Conservation (phyloP, 2,888 invertebrate genomes). For the Lasioglossum villosulum region DNA sequence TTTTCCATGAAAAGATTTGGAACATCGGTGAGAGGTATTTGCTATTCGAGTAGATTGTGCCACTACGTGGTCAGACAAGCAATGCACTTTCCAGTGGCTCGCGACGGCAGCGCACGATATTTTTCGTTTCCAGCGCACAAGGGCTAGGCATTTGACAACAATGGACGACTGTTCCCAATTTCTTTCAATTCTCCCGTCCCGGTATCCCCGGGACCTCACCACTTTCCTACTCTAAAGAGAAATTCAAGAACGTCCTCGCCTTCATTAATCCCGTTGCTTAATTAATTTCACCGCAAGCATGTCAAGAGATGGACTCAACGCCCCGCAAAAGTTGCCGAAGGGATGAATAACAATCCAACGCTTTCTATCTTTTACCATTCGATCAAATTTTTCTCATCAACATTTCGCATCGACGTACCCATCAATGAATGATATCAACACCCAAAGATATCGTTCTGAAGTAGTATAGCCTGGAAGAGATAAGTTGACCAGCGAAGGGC, state of each 20-base stretch:
- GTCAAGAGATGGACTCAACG: constrained; percentile 51
- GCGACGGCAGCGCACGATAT: background rate
- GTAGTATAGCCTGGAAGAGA: background rate
- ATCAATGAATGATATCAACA: fast-evolving
- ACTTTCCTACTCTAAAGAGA: constrained; percentile 1
- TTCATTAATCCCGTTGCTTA: constrained; percentile 55
- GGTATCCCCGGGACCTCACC: background rate
- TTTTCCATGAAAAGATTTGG: background rate
- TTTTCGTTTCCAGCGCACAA: background rate
- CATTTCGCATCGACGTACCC: background rate
- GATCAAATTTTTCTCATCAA: background rate
- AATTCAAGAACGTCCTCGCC: constrained; percentile 44
- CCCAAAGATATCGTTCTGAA: background rate
- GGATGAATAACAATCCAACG: background rate
- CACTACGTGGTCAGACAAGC: background rate
- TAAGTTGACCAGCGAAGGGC: background rate
- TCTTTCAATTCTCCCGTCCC: constrained; percentile 14
- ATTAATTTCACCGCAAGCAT: constrained; percentile 54
- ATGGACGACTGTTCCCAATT: constrained; percentile 14
- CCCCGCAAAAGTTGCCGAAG: background rate
- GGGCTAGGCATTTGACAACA: background rate
- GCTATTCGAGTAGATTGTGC: background rate
- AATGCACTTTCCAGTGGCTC: background rate
- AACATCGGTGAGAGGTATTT: background rate
- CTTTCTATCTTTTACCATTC: background rate